Conservation (phyloP, 2,113 vertebrate genomes). For the Odobenus rosmarus region DNA sequence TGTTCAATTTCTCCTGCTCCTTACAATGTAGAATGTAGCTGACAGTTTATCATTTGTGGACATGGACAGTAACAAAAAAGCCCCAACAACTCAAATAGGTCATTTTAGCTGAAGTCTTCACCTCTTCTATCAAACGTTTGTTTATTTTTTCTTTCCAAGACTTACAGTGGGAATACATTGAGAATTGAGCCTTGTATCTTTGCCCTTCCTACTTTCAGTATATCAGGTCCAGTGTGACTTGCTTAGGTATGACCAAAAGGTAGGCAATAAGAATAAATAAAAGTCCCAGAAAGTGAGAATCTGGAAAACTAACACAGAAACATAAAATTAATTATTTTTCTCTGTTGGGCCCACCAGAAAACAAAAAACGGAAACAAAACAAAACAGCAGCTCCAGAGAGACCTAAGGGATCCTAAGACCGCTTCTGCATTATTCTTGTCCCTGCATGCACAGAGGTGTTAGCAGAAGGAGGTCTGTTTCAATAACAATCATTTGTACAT, state of each 20-base stretch:
- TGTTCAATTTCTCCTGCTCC: not conserved
- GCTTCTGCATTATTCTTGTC: not conserved
- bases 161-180: not conserved
- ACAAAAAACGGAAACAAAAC: not conserved
- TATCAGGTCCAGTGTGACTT: not conserved
- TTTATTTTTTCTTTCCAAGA: not conserved
- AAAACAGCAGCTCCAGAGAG: not conserved
- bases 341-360: not conserved
- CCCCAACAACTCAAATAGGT: not conserved
- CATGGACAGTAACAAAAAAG: not conserved
- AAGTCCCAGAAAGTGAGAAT: not conserved
- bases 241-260: not conserved
- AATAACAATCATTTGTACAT: not conserved
- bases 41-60: not conserved
- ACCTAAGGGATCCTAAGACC: not conserved
- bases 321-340: not conserved
- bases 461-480: not conserved
- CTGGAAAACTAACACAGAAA: not conserved
- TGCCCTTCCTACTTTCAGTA: not conserved
- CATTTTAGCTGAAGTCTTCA: not conserved
- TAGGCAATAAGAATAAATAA: not conserved
- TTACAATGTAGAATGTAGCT: not conserved
- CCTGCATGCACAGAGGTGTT: not conserved
- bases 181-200: not conserved
- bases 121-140: not conserved